A percentile compares a stretch with the other conserved stretches of the same genome.
Conservation (phyloP, 2,113 vertebrate genomes). For the Notarius lentiginosus region DNA sequence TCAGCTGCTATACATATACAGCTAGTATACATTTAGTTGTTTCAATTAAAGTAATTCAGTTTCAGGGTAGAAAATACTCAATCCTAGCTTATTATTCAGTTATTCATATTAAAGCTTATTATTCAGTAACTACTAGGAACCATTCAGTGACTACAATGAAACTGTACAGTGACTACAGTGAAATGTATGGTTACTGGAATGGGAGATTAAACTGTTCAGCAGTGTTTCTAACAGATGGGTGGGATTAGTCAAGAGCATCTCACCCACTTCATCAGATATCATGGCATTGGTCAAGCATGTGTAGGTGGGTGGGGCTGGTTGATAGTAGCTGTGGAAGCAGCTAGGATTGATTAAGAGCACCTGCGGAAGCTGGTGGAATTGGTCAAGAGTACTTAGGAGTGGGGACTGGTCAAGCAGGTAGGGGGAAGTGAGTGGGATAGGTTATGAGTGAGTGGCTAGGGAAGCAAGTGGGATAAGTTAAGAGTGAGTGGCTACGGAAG, state of each 20-base stretch:
- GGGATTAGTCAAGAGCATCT: background rate
- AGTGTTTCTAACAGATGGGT: no score
- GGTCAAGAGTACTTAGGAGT: no score
- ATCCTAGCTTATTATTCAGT: background rate
- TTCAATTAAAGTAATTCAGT: background rate
- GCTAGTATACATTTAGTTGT: background rate
- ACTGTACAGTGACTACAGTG: background rate
- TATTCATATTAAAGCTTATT: background rate
- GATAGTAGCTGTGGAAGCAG: no score
- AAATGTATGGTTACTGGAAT: background rate
- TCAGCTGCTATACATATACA: background rate
- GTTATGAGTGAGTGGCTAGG: no score
- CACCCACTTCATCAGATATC: no score
- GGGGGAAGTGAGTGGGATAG: no score
- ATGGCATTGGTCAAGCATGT: background rate
- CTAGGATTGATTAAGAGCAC: no score
- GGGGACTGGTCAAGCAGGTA: no score
- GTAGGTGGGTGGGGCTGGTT: no score
- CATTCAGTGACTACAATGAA: background rate
- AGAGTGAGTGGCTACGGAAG: no score
- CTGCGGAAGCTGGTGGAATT: no score
- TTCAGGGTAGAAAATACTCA: background rate
- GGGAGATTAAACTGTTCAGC: background rate
- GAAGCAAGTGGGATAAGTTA: no score
- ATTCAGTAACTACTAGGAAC: background rate